Base-by-base conservation (phyloP, 2,113 vertebrate genomes). In the Otus sunia region DNA sequence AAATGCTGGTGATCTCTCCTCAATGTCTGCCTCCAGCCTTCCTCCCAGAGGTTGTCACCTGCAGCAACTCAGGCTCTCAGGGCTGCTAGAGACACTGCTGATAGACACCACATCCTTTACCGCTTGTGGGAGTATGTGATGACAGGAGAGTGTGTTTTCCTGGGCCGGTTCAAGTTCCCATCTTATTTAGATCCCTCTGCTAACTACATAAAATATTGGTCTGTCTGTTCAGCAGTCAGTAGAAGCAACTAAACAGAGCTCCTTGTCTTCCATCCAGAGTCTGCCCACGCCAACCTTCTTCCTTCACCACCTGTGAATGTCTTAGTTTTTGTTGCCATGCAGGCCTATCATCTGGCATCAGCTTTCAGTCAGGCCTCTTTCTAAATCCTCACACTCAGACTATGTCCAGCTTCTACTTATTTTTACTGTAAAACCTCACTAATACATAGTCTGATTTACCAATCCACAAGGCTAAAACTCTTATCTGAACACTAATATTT, bases 1-100 rank as follows among this genome's bases (percentile, higher is more conserved):
- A 74, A 71, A 27, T 20, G n/a, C 23, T 60, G 36, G 13, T 3
- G 20, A 18, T 45, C 12, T 43, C 62, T 76, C 34, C 17, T 18
- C 23, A 52, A 25, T 1, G 0, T 47, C 74, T 92, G 39, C 45
- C 36, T 80, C 0, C 0, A 3, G 2, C 45, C 20, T 69, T 82
- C 41, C 37, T 79, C 16, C 19, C 52, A 39, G 32, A 71, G 19
- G 58, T 25, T 30, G 6, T 73, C 75, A 43, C 23, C 49, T 75
- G 41, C n/a, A 75, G 26, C 49, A 75, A 16, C 18, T 47, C 37
- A 49, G 66, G 32, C 9, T 62, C 25, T 26, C 15, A 5, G 30
- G 34, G 19, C 43, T 83, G 49, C 56, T 39, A 10, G 32, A 39
- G 52, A 11, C 30, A 21, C 15, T 49, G 27, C 71, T 30, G n/a